phyloP scores from a whole-genome alignment of 2,888 invertebrate species.

The Alcis repandata region DNA sequence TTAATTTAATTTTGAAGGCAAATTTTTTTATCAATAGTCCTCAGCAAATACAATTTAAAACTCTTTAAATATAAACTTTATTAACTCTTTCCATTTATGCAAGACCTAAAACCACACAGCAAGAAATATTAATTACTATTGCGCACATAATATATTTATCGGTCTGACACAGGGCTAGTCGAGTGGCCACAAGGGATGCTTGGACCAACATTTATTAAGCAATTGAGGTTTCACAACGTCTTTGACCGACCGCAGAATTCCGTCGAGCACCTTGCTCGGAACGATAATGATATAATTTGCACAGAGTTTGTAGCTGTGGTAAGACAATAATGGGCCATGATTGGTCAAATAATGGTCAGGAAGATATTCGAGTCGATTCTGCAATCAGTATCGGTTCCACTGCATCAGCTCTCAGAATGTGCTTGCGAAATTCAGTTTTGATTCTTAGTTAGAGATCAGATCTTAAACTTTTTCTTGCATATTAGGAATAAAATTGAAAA shows the following conservation, averaged over 20 bases:
- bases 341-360: conserved; percentile 1
- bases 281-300: conserved; percentile 32
- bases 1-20: too few species aligned
- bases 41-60: too few species aligned
- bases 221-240: conserved; percentile 44
- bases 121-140: conserved; percentile 5
- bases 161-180: conserved; percentile 36
- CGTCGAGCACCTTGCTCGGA: conserved; percentile 28
- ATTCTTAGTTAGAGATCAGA: too few species aligned
- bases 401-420: too few species aligned
- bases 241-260: conserved; percentile 34
- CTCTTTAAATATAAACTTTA: too few species aligned
- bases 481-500: too few species aligned
- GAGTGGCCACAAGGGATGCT: conserved; percentile 40
- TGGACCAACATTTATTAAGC: conserved; percentile 50
- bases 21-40: too few species aligned
- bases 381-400: not conserved
- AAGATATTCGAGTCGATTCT: not conserved
- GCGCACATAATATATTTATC: conserved; percentile 29
- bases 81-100: too few species aligned
- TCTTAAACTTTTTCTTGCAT: too few species aligned
- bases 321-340: not conserved
- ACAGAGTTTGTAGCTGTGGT: conserved; percentile 12
- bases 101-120: not conserved
- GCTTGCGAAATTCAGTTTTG: too few species aligned